Evolutionary conservation across 2,797 vertebrate genomes (phyloP), one percentile per base, ranked within the genome.

Genomic region (Semaprochilodus insignis): DNA sequence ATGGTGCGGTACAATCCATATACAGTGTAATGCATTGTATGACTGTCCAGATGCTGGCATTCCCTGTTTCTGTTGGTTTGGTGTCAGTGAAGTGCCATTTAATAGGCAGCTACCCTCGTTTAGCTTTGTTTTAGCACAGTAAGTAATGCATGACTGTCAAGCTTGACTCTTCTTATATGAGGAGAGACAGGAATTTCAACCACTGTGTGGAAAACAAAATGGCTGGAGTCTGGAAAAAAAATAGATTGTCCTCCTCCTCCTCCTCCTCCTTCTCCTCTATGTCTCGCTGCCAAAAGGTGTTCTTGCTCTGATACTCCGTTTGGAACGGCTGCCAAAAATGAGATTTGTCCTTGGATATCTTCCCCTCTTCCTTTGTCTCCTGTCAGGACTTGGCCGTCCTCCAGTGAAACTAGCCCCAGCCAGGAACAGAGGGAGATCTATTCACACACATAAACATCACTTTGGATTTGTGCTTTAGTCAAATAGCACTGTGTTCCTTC

Each of bases 291-390:
- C 94, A 95, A 94, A 94, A 95, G 94, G 93, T 95, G 91, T 92
- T 94, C 93, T 92, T 91, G 93, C 90, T 93, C 93, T 92, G 93
- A 94, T 93, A 93, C 93, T 94, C 93, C 89, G 91, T 90, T 90
- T 89, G 90, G 91, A 92, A 90, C 85, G 89, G 84, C 92, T 94
- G 94, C 94, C 95, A 96, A 95, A 94, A 93, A 93, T 94, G 91
- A 92, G 92, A 93, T 95, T 94, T 94, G 94, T 94, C 93, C 94
- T 95, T 95, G 88, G 85, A 94, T 93, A 93, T 92, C 91, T 89
- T 87, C 85, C 80, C 71, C 74, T 86, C 76, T 90, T 86, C 74
- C 88, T 85, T 89, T 85, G 87, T 87, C 87, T 88, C 85, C 87
- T 87, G 81, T 88, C 82, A 90, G 75, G 80, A 81, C 81, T 88